These are phyloP conservation scores for Cavia porcellus DNA, from an alignment of 2,113 vertebrate genomes.

Conservation along the genomic window DNA sequence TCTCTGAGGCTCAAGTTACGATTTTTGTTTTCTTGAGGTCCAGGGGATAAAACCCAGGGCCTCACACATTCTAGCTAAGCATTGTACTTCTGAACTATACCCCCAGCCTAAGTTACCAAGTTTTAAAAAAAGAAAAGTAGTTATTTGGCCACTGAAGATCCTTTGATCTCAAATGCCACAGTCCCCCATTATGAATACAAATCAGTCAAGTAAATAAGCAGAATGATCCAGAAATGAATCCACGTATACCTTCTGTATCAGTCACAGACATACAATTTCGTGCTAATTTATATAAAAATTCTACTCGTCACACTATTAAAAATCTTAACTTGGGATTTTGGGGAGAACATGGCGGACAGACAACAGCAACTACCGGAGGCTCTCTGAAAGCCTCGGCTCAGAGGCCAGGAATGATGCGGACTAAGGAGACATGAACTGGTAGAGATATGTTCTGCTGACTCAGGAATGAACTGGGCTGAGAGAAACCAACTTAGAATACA, in stretches of 20 bases:
- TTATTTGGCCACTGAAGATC: not conserved
- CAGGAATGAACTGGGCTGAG: too few species aligned
- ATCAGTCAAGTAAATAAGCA: not conserved
- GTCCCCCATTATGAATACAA: not conserved
- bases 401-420: too few species aligned
- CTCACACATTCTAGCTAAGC: not conserved
- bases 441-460: too few species aligned
- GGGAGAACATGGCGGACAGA: too few species aligned
- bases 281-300: constrained; percentile 4
- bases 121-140: not conserved
- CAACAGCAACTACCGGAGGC: too few species aligned
- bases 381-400: too few species aligned
- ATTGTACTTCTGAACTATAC: not conserved
- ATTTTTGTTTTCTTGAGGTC: not conserved
- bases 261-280: not conserved
- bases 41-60: not conserved
- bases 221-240: not conserved
- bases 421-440: too few species aligned
- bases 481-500: too few species aligned
- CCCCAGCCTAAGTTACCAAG: not conserved
- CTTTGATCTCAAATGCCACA: not conserved
- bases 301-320: not conserved
- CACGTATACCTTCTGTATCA: not conserved
- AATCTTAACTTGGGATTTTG: not conserved
- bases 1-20: not conserved